A percentile compares a stretch with the other conserved stretches of the same genome.
Evolutionary conservation across 1,140 invertebrate genomes (phyloP).

Genomic region (Micrasema minimum): DNA sequence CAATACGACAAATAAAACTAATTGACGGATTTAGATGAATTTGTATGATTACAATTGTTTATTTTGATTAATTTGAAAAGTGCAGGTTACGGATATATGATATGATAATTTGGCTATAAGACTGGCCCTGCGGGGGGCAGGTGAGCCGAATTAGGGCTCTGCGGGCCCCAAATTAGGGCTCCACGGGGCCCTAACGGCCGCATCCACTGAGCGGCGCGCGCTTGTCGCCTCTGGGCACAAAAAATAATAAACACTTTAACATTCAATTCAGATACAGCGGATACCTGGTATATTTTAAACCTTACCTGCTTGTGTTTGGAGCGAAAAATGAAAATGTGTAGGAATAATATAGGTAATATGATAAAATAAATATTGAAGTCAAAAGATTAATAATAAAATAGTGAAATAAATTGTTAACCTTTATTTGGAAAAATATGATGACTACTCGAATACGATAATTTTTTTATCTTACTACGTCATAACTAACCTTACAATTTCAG

Average conservation of each 20-base stretch:
- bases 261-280: not conserved
- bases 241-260: not conserved
- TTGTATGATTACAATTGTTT: too few species aligned
- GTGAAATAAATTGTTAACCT: not conserved
- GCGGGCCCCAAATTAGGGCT: slow-evolving; percentile 9
- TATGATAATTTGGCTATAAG: not conserved
- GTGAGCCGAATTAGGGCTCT: slow-evolving; percentile 7
- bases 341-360: not conserved
- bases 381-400: too few species aligned
- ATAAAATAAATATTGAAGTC: not conserved
- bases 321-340: not conserved
- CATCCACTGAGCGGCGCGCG: not conserved
- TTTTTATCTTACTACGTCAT: too few species aligned
- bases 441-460: too few species aligned
- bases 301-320: not conserved
- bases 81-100: not conserved
- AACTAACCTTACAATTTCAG: too few species aligned
- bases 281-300: not conserved
- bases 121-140: slow-evolving; percentile 21
- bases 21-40: too few species aligned
- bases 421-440: too few species aligned
- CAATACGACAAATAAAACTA: too few species aligned
- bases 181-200: slow-evolving; percentile 1
- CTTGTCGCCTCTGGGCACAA: slow-evolving; percentile 20
- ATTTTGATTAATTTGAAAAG: slow-evolving; percentile 13